phyloP scores from a whole-genome alignment of 2,113 vertebrate genomes.

The Odocoileus virginianus region DNA sequence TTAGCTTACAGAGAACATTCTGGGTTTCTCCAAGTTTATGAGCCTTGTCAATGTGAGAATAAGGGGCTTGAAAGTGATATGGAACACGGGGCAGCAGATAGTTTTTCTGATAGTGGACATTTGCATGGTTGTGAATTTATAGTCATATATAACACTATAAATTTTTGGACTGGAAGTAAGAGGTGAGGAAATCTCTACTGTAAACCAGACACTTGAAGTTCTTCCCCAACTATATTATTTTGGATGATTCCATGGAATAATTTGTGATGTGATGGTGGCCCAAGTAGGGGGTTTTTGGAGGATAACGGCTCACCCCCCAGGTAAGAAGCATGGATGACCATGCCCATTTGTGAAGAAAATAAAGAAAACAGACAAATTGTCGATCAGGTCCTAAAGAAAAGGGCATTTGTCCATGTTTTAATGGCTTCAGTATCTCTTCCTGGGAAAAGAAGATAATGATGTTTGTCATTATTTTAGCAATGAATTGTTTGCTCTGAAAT shows the following conservation, averaged over 20 bases:
- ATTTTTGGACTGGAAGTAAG: not conserved
- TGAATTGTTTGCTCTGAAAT: constrained; percentile 15
- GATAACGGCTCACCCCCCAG: not conserved
- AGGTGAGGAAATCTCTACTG: not conserved
- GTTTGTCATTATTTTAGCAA: not conserved
- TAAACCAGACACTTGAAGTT: not conserved
- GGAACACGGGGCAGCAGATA: not conserved
- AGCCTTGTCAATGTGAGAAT: constrained; percentile 40
- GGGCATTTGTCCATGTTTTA: not conserved
- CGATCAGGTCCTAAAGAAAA: not conserved
- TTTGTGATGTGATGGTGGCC: not conserved
- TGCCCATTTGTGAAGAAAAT: not conserved
- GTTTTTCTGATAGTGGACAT: not conserved
- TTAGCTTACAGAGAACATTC: constrained; percentile 26
- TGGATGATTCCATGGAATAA: not conserved
- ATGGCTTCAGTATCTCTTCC: not conserved
- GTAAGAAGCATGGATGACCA: not conserved
- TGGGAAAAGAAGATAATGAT: not conserved
- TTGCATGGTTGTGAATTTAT: not conserved
- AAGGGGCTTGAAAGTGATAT: not conserved
- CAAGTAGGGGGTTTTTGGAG: not conserved
- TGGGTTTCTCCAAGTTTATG: constrained; percentile 38
- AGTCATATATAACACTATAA: not conserved
- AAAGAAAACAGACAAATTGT: not conserved
- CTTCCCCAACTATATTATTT: not conserved